phyloP scores from a whole-genome alignment of 2,113 vertebrate genomes.

The Orcinus orca region DNA sequence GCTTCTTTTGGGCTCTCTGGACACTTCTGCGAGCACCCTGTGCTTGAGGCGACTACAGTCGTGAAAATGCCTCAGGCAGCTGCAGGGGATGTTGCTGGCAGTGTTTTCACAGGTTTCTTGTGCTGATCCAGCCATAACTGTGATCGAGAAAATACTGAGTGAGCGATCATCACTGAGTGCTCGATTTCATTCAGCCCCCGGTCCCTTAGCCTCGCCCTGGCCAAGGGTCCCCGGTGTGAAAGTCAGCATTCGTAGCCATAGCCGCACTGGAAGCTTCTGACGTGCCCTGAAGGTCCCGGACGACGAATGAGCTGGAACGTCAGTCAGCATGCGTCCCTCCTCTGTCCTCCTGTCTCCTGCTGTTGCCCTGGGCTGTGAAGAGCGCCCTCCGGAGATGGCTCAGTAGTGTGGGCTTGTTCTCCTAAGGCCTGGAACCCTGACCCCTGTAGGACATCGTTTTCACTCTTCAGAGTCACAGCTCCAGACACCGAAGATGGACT shows the following conservation, averaged over 20 bases:
- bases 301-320: too few relatives aligned
- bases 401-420: too few relatives aligned
- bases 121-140: slow-evolving; percentile 57
- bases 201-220: slow-evolving; percentile 26
- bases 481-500: too few relatives aligned
- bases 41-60: neutral
- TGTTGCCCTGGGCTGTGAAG: too few relatives aligned
- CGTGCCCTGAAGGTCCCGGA: too few relatives aligned
- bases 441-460: too few relatives aligned
- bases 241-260: neutral
- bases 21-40: neutral
- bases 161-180: slow-evolving; percentile 40
- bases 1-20: neutral
- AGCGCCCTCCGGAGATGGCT: too few relatives aligned
- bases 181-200: slow-evolving; percentile 49
- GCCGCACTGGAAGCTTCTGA: too few relatives aligned
- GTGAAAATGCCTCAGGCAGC: neutral
- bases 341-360: too few relatives aligned
- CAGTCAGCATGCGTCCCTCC: too few relatives aligned
- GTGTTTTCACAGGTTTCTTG: neutral
- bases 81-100: neutral
- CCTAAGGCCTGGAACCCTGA: too few relatives aligned
- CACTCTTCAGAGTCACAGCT: too few relatives aligned
- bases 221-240: slow-evolving; percentile 35
- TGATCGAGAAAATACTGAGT: slow-evolving; percentile 42